Evolutionary conservation across 2,797 vertebrate genomes (phyloP).

Genomic region (Catharus ustulatus): DNA sequence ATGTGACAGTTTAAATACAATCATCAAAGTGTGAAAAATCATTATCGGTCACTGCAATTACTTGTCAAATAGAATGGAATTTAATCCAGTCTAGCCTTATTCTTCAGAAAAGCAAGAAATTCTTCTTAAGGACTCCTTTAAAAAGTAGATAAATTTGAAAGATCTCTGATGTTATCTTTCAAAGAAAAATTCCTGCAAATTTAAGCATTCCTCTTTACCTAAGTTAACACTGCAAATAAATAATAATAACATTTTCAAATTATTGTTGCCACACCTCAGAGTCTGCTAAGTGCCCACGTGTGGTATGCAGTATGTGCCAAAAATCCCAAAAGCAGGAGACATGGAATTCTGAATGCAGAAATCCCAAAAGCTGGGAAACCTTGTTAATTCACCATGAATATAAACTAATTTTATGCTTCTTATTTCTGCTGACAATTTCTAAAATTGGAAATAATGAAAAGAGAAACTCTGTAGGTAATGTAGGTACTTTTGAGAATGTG

Average conservation of each 20-base stretch:
- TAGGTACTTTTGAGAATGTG: background rate
- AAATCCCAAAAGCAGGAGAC: background rate
- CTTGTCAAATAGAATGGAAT: background rate
- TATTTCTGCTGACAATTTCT: constrained; percentile 3
- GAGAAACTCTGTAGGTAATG: background rate
- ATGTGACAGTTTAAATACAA: background rate
- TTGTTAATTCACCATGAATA: background rate
- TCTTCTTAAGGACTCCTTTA: background rate
- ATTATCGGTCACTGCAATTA: background rate
- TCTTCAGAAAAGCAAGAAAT: background rate
- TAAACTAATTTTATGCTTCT: background rate
- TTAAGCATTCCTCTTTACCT: background rate
- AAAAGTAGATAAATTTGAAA: background rate
- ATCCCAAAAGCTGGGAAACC: background rate
- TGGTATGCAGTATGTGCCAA: background rate
- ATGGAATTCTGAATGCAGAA: background rate
- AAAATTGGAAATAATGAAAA: background rate
- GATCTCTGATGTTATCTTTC: background rate
- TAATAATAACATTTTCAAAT: background rate
- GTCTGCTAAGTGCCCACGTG: background rate
- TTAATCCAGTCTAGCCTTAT: background rate
- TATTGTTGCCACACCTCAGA: background rate
- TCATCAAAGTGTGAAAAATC: background rate
- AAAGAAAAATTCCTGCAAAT: background rate
- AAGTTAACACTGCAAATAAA: background rate